Evolutionary conservation across 2,113 vertebrate species (phyloP).

Genomic region (Apus apus): DNA sequence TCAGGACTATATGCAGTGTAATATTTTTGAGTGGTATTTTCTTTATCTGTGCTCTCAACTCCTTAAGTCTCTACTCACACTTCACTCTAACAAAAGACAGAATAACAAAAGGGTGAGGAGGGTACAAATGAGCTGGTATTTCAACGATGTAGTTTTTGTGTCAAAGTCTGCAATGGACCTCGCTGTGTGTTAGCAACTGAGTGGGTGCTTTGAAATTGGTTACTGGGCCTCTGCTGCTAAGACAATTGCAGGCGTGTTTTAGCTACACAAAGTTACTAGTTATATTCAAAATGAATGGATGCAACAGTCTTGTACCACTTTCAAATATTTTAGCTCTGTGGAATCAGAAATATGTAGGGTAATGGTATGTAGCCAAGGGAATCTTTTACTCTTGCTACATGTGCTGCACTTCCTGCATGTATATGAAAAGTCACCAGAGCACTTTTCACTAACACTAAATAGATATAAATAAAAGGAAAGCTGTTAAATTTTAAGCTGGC

Average conservation of each 20-base stretch:
- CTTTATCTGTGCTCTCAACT: not conserved
- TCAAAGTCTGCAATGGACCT: not conserved
- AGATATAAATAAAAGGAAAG: slow-evolving; percentile 67
- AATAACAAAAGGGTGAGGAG: not conserved
- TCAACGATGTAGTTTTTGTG: not conserved
- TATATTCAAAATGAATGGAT: not conserved
- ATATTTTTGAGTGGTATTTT: not conserved
- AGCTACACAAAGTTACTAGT: not conserved
- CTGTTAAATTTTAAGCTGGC: slow-evolving; percentile 61
- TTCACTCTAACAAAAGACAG: not conserved
- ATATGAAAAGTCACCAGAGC: slow-evolving; percentile 40
- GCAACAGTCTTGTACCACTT: not conserved
- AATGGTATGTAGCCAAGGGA: not conserved
- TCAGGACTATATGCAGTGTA: not conserved
- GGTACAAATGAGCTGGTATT: not conserved
- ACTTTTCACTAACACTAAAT: slow-evolving; percentile 51
- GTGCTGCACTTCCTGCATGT: not conserved
- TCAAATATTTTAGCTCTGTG: not conserved
- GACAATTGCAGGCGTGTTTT: not conserved
- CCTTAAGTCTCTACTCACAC: not conserved
- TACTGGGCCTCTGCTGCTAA: not conserved
- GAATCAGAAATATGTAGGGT: not conserved
- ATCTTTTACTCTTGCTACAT: slow-evolving; percentile 20
- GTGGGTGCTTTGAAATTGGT: not conserved
- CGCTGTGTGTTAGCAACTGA: not conserved